Conservation (phyloP, 1,140 invertebrate genomes). For the Ectropis grisescens region DNA sequence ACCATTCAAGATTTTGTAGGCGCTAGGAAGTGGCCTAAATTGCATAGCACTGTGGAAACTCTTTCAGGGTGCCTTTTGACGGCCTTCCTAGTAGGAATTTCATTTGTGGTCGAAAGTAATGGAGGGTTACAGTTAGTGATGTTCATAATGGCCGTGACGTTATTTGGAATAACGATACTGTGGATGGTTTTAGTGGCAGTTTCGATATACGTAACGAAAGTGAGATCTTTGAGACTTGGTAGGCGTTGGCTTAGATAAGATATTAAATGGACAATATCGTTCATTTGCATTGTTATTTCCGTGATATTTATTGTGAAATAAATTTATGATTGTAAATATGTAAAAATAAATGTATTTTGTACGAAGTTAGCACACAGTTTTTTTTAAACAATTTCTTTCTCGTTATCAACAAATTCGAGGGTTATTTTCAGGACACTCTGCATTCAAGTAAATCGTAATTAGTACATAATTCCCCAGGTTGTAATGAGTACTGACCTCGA, state of each 20-base stretch:
- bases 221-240: constrained; percentile 28
- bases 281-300: no score
- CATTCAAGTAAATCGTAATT: no score
- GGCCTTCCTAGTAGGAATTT: constrained; percentile 27
- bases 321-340: no score
- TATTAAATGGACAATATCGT: no score
- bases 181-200: constrained; percentile 36
- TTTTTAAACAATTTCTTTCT: no score
- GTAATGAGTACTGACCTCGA: no score
- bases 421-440: no score
- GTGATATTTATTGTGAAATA: no score
- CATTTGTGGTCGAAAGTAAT: constrained; percentile 23
- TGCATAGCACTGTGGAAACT: constrained; percentile 52
- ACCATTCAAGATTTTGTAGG: constrained; percentile 51
- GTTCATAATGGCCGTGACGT: constrained; percentile 33
- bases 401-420: no score
- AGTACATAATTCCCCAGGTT: no score
- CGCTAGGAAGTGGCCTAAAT: constrained; percentile 49
- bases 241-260: constrained; percentile 19
- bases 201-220: constrained; percentile 37
- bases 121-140: constrained; percentile 31
- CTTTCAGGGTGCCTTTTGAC: constrained; percentile 30
- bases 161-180: constrained; percentile 24
- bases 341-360: no score
- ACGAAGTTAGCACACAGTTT: no score